A percentile compares a stretch with the other conserved stretches of the same genome.
Conservation (phyloP, 2,888 invertebrate species). For the Phengaris arion region DNA sequence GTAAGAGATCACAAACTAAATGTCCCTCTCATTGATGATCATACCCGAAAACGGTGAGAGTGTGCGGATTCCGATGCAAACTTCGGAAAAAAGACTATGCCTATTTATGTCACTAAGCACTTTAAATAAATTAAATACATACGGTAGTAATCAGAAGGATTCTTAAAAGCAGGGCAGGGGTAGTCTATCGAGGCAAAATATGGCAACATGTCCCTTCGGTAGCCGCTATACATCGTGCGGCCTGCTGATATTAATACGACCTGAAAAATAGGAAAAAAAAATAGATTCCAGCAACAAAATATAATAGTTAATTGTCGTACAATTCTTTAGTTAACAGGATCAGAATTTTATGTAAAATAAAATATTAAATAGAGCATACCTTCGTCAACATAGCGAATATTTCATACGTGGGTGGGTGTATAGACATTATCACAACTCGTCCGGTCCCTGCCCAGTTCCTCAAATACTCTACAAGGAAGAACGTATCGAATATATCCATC, state of each 20-base stretch:
- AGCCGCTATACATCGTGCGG: constrained; percentile 94
- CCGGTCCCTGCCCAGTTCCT: constrained; percentile 92
- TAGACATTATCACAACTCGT: constrained; percentile 91
- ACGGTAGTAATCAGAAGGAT: constrained; percentile 97
- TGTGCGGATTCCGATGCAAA: background rate
- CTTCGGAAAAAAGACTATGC: too few relatives aligned
- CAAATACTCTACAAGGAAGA: constrained; percentile 95
- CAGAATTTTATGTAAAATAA: background rate
- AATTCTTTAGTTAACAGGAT: too few relatives aligned
- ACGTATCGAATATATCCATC: constrained; percentile 97
- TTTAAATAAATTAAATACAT: constrained; percentile 58
- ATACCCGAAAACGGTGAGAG: background rate
- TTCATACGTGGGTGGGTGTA: constrained; percentile 97
- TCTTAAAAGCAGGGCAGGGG: constrained; percentile 97
- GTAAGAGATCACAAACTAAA: background rate
- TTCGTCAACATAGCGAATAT: constrained; percentile 95
- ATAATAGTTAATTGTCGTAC: too few relatives aligned
- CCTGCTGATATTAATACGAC: constrained; percentile 93
- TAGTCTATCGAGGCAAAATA: constrained; percentile 95
- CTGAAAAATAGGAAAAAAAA: constrained; percentile 45
- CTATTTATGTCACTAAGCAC: too few relatives aligned
- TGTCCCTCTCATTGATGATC: background rate
- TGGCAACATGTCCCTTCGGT: constrained; percentile 92
- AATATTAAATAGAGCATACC: constrained; percentile 45
- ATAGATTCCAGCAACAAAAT: background rate